These are phyloP conservation scores for Hofmannophila pseudospretella DNA, from an alignment of 2,888 invertebrate genomes.

Conservation along the genomic window DNA sequence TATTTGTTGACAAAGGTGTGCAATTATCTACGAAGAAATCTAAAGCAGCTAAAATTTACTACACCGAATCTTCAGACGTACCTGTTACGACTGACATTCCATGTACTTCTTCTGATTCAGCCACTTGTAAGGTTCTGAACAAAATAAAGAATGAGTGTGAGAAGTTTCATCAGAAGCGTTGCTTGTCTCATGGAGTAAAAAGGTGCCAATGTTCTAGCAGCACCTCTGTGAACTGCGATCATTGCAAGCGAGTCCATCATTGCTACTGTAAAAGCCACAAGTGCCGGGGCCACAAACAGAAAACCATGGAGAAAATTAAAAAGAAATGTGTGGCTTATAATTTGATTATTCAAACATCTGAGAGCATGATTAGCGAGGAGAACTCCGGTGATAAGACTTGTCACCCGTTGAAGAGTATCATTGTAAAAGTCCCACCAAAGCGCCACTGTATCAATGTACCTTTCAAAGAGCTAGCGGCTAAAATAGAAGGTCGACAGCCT, in stretches of 20 bases:
- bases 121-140: slow-evolving; percentile 55
- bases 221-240: slow-evolving; percentile 53
- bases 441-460: slow-evolving; percentile 30
- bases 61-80: slow-evolving; percentile 45
- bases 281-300: slow-evolving; percentile 45
- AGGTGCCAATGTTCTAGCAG: slow-evolving; percentile 56
- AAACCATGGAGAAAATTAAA: slow-evolving; percentile 40
- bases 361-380: slow-evolving; percentile 58
- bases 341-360: slow-evolving; percentile 65
- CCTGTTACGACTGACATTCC: slow-evolving; percentile 48
- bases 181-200: slow-evolving; percentile 30
- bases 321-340: slow-evolving; percentile 67
- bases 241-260: slow-evolving; percentile 49
- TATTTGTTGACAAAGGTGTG: slow-evolving; percentile 40
- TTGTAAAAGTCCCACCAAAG: slow-evolving; percentile 61
- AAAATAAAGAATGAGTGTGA: slow-evolving; percentile 67
- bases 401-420: slow-evolving; percentile 49
- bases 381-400: slow-evolving; percentile 24
- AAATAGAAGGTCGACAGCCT: slow-evolving; percentile 35
- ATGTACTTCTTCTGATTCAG: slow-evolving; percentile 54
- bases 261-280: slow-evolving; percentile 50
- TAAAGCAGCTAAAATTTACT: slow-evolving; percentile 24
- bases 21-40: slow-evolving; percentile 36
- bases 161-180: slow-evolving; percentile 57
- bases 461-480: slow-evolving; percentile 45